Percentiles rank a stretch among this genome's conserved stretches.
Conservation (phyloP, 2,888 invertebrate genomes). For the Caenorhabditis sp. region DNA sequence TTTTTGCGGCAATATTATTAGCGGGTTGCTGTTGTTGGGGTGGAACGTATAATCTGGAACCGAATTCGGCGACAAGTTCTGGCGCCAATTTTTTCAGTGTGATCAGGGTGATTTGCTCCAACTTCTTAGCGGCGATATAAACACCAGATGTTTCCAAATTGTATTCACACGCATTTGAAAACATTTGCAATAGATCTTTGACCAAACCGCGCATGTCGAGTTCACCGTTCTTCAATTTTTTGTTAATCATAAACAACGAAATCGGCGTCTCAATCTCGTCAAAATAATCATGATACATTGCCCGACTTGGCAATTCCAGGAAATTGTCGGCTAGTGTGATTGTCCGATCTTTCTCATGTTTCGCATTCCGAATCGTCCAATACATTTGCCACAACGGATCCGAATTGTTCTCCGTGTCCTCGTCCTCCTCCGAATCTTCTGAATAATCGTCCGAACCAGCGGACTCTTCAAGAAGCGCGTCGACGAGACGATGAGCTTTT, state of each 20-base stretch:
- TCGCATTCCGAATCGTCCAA: slow-evolving; percentile 74
- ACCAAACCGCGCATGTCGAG: slow-evolving; percentile 82
- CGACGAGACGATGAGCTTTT: slow-evolving; percentile 50
- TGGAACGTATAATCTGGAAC: slow-evolving; percentile 3
- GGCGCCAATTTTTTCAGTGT: slow-evolving; percentile 51
- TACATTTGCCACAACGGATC: slow-evolving; percentile 89
- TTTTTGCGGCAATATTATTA: background rate
- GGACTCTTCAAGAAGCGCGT: slow-evolving; percentile 57
- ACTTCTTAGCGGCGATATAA: slow-evolving; percentile 84
- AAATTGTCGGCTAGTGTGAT: slow-evolving; percentile 88
- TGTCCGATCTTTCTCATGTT: slow-evolving; percentile 50
- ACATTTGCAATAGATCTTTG: slow-evolving; percentile 81
- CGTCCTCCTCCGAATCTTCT: slow-evolving; percentile 77
- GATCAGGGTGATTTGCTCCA: slow-evolving; percentile 71
- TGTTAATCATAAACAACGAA: slow-evolving; percentile 85
- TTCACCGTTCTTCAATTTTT: slow-evolving; percentile 72
- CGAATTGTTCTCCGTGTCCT: slow-evolving; percentile 70
- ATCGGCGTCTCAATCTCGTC: slow-evolving; percentile 94
- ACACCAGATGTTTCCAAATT: slow-evolving; percentile 83
- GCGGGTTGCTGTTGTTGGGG: background rate
- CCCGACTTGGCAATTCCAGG: slow-evolving; percentile 85
- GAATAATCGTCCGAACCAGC: slow-evolving; percentile 73
- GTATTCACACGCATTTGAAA: slow-evolving; percentile 93
- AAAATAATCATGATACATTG: slow-evolving; percentile 92
- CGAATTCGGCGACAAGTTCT: slow-evolving; percentile 5